These are phyloP conservation scores for Labia minor DNA, from an alignment of 2,888 invertebrate species.

Conservation along the genomic window DNA sequence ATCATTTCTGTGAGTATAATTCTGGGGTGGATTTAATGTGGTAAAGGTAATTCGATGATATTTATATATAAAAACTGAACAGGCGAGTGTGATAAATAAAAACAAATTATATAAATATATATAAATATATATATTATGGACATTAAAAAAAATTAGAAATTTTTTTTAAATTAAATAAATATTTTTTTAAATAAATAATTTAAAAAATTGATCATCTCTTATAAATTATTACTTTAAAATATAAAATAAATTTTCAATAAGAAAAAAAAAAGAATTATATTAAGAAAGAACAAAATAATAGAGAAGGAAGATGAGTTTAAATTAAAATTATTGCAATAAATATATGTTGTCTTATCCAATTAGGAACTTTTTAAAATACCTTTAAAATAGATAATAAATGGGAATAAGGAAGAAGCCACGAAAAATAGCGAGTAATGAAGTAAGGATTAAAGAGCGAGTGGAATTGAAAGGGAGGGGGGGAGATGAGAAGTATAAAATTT, in stretches of 20 bases:
- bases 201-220: background rate
- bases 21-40: too few relatives aligned
- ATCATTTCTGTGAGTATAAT: too few relatives aligned
- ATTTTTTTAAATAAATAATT: background rate
- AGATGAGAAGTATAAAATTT: conserved; percentile 21
- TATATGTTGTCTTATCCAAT: background rate
- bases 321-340: conserved; percentile 15
- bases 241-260: background rate
- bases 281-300: background rate
- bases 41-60: too few relatives aligned
- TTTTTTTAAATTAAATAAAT: too few relatives aligned
- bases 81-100: background rate
- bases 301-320: background rate
- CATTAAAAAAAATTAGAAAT: too few relatives aligned
- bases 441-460: too few relatives aligned
- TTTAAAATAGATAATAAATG: background rate
- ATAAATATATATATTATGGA: too few relatives aligned
- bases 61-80: too few relatives aligned
- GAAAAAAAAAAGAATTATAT: background rate
- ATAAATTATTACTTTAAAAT: conserved; percentile 14
- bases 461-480: background rate
- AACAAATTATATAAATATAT: conserved; percentile 1
- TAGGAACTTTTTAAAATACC: conserved; percentile 1
- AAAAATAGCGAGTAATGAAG: too few relatives aligned
- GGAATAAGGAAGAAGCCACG: background rate